phyloP scores from a whole-genome alignment of 1,140 invertebrate species.

The Cecropterus lyciades region DNA sequence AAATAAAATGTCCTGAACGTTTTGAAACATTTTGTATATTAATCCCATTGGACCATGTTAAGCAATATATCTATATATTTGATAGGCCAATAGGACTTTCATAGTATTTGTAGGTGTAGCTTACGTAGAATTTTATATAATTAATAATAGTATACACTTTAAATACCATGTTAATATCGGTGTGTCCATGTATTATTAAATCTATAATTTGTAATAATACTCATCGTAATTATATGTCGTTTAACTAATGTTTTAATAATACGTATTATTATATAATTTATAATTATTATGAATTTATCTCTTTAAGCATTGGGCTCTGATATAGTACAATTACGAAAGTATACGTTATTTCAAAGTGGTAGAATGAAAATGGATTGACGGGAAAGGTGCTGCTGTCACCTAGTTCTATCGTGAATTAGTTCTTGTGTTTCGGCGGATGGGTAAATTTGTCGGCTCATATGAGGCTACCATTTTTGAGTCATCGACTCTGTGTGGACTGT shows the following conservation, averaged over 20 bases:
- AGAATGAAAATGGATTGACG: too few relatives aligned
- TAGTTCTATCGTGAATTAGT: too few relatives aligned
- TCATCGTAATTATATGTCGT: conserved; percentile 4
- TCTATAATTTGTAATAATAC: conserved; percentile 18
- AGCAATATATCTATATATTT: conserved; percentile 78
- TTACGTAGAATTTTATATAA: conserved; percentile 77
- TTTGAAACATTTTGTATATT: conserved; percentile 45
- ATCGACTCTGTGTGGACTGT: too few relatives aligned
- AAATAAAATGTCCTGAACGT: not conserved
- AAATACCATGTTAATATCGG: conserved; percentile 39
- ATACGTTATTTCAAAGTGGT: too few relatives aligned
- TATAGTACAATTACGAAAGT: not conserved
- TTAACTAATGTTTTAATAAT: conserved; percentile 28
- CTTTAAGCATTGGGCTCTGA: not conserved
- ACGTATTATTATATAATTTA: not conserved
- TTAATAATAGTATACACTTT: conserved; percentile 44
- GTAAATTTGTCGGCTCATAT: too few relatives aligned
- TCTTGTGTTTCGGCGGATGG: too few relatives aligned
- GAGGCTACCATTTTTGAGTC: too few relatives aligned
- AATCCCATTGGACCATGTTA: conserved; percentile 79
- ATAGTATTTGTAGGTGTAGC: conserved; percentile 70
- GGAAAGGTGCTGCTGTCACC: too few relatives aligned
- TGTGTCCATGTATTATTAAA: conserved; percentile 40
- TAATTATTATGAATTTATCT: conserved; percentile 3
- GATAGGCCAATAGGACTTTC: conserved; percentile 67